Evolutionary conservation across 1,140 invertebrate species (phyloP).

Genomic region (Lordiphosa clarofinis): DNA sequence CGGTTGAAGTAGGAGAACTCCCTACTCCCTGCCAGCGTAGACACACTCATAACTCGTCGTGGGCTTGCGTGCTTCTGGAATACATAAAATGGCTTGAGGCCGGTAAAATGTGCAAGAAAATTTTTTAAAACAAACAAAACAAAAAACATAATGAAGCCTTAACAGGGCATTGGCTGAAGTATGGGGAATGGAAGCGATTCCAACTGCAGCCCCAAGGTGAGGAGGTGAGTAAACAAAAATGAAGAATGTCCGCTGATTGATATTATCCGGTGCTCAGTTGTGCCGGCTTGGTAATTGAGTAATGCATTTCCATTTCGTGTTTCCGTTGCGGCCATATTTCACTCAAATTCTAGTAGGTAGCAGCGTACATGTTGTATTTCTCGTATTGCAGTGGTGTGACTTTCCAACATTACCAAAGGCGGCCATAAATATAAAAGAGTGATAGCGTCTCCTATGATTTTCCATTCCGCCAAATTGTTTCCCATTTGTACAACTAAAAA

Average conservation of each 20-base stretch:
- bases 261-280: constrained; percentile 56
- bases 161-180: constrained; percentile 20
- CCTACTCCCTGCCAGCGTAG: not conserved
- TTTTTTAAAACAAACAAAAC: constrained; percentile 48
- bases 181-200: not conserved
- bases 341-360: constrained; percentile 1
- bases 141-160: constrained; percentile 2
- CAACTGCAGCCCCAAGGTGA: constrained; percentile 24
- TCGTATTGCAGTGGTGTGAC: not conserved
- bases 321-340: constrained; percentile 70
- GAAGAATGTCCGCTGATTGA: constrained; percentile 74
- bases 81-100: constrained; percentile 51
- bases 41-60: constrained; percentile 2
- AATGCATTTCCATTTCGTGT: constrained; percentile 27
- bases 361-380: not conserved
- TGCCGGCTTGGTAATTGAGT: constrained; percentile 18
- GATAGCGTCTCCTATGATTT: not conserved
- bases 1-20: too few relatives aligned
- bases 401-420: too few relatives aligned
- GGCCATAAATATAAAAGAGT: not conserved
- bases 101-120: constrained; percentile 33
- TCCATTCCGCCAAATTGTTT: not conserved
- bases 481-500: constrained; percentile 18
- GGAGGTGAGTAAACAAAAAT: constrained; percentile 71
- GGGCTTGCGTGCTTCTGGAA: constrained; percentile 25